These are phyloP conservation scores for Phrixothrix hirtus DNA, from an alignment of 2,888 invertebrate species.

Conservation along the genomic window DNA sequence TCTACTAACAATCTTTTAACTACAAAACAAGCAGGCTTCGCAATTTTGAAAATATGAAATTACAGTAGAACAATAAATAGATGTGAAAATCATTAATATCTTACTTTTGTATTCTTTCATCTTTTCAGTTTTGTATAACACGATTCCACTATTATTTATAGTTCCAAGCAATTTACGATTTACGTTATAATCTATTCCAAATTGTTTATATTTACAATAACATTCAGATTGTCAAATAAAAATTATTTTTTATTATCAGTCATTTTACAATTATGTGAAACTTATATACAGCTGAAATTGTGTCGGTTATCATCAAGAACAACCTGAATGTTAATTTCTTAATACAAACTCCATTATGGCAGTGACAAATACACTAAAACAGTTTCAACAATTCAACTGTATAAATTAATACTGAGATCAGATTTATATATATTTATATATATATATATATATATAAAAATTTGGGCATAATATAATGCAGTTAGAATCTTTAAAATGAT, in stretches of 20 bases:
- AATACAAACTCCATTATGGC: constrained; percentile 44
- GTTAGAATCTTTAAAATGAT: neutral
- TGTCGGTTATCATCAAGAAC: neutral
- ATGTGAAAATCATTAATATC: too few relatives aligned
- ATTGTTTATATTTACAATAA: neutral
- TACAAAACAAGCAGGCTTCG: constrained; percentile 12
- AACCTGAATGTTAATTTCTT: constrained; percentile 9
- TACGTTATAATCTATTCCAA: constrained; percentile 13
- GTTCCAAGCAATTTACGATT: constrained; percentile 10
- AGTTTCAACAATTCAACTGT: constrained; percentile 41
- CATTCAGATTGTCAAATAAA: neutral
- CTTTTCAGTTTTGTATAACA: too few relatives aligned
- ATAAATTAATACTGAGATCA: constrained; percentile 54
- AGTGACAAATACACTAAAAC: constrained; percentile 46
- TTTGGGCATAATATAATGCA: constrained; percentile 14
- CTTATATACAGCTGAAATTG: too few relatives aligned
- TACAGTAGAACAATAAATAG: too few relatives aligned
- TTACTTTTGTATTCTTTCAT: too few relatives aligned
- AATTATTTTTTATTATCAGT: too few relatives aligned
- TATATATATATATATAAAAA: too few relatives aligned
- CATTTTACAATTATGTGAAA: too few relatives aligned
- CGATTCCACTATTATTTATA: too few relatives aligned
- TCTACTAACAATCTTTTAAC: constrained; percentile 17
- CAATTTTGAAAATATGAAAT: constrained; percentile 18
- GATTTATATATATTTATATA: too few relatives aligned